phyloP scores from a whole-genome alignment of 2,888 invertebrate species.

The Noctua comes region DNA sequence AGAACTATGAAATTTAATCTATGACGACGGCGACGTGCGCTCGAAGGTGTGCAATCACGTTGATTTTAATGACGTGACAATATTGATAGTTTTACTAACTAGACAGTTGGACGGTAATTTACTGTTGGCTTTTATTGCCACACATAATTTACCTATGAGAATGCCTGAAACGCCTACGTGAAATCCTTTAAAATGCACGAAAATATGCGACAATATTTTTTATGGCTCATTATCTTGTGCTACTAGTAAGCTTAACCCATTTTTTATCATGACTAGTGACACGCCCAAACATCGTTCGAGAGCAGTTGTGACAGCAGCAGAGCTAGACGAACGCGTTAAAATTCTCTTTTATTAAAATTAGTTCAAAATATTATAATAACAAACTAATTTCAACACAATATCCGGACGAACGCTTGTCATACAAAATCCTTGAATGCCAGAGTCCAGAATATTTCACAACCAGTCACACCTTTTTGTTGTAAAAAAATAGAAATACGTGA shows the following conservation, averaged over 20 bases:
- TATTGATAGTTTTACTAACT: conserved; percentile 61
- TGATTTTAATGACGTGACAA: conserved; percentile 61
- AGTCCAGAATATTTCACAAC: conserved; percentile 25
- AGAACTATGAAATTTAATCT: conserved; percentile 54
- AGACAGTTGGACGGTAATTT: conserved; percentile 61
- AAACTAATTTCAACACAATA: conserved; percentile 50
- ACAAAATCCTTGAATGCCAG: conserved; percentile 30
- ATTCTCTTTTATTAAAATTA: conserved; percentile 47
- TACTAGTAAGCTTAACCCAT: conserved; percentile 43
- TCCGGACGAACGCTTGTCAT: conserved; percentile 40
- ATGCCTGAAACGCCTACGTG: conserved; percentile 52
- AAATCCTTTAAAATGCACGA: conserved; percentile 60
- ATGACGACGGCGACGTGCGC: conserved; percentile 11
- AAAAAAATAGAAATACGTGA: conserved; percentile 58
- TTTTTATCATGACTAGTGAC: conserved; percentile 60
- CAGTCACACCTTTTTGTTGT: conserved; percentile 64
- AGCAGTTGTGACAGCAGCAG: conserved; percentile 36
- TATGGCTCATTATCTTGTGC: conserved; percentile 49
- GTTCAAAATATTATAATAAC: conserved; percentile 32
- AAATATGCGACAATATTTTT: conserved; percentile 56
- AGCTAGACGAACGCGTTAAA: conserved; percentile 22
- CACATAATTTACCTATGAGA: conserved; percentile 60
- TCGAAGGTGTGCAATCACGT: conserved; percentile 24
- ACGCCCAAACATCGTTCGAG: conserved; percentile 58
- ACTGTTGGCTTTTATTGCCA: conserved; percentile 61